Evolutionary conservation across 2,888 invertebrate genomes (phyloP).

Genomic region (Lymantria dispar): DNA sequence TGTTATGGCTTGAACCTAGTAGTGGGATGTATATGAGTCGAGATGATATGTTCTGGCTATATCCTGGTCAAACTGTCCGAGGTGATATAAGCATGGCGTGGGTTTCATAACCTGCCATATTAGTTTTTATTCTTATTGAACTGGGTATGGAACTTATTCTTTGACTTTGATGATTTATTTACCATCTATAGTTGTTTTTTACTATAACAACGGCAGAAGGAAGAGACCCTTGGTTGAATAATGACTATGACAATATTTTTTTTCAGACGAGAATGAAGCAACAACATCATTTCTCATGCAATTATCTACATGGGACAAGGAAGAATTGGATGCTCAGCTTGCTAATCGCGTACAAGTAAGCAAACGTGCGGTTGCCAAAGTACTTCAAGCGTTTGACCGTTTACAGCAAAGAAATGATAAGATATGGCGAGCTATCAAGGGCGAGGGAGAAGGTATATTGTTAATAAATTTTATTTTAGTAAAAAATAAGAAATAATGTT

Average conservation of each 20-base stretch:
- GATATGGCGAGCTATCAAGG: conserved; percentile 93
- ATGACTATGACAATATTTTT: background rate
- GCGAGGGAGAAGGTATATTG: conserved; percentile 85
- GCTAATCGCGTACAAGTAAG: conserved; percentile 98
- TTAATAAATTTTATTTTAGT: background rate
- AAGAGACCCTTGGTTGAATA: background rate
- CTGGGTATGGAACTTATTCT: no score
- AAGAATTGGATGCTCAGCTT: conserved; percentile 97
- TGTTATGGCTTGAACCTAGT: no score
- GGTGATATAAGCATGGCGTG: no score
- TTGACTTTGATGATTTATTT: no score
- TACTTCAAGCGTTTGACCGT: conserved; percentile 97
- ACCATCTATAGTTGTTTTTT: no score
- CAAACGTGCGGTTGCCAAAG: conserved; percentile 97
- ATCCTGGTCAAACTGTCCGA: no score
- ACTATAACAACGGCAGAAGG: background rate
- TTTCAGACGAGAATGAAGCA: conserved; percentile 95
- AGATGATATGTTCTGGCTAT: no score
- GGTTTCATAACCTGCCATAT: no score
- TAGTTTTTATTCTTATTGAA: no score
- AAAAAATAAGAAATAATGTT: no score
- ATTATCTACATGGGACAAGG: conserved; percentile 98
- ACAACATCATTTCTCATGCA: conserved; percentile 98
- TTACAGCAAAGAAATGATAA: conserved; percentile 98
- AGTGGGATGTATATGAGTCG: no score